Conservation (phyloP, 2,888 invertebrate species). For the Thereva nobilitata region DNA sequence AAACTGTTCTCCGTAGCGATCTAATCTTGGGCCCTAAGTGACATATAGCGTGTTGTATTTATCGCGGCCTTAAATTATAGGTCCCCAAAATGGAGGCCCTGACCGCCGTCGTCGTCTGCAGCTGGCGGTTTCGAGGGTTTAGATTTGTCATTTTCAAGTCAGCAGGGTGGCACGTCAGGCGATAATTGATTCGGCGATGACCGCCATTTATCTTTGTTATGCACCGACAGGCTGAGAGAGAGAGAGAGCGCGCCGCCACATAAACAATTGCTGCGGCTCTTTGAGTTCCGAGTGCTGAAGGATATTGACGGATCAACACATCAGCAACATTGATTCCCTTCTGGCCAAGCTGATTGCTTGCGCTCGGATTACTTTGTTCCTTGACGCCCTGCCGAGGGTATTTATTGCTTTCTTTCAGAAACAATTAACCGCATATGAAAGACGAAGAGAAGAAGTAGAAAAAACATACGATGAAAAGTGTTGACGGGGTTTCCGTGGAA, state of each 20-base stretch:
- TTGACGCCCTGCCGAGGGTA: not conserved
- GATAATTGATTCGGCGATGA: constrained; percentile 18
- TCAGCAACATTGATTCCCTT: constrained; percentile 17
- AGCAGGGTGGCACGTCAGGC: constrained; percentile 16
- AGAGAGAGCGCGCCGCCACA: not conserved
- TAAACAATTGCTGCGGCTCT: not conserved
- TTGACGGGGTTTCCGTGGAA: constrained; percentile 15
- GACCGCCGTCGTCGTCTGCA: not conserved
- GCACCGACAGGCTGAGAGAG: constrained; percentile 3
- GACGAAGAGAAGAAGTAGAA: not conserved
- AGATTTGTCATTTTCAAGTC: constrained; percentile 17
- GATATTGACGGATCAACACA: not conserved
- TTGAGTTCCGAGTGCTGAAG: not conserved
- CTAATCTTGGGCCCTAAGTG: constrained; percentile 27
- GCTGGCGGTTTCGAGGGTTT: constrained; percentile 5
- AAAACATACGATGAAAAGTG: constrained; percentile 27
- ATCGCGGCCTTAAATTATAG: constrained; percentile 22
- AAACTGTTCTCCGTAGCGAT: constrained; percentile 24
- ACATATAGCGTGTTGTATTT: constrained; percentile 26
- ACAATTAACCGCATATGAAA: constrained; percentile 33
- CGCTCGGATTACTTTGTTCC: not conserved
- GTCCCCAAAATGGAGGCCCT: constrained; percentile 3
- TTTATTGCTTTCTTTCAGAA: constrained; percentile 27
- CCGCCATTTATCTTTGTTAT: constrained; percentile 12
- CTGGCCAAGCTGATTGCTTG: constrained; percentile 3